Percentiles rank a stretch among this genome's conserved stretches.
phyloP scores from a whole-genome alignment of 2,797 vertebrate species.

The Danio jaintianensis region DNA sequence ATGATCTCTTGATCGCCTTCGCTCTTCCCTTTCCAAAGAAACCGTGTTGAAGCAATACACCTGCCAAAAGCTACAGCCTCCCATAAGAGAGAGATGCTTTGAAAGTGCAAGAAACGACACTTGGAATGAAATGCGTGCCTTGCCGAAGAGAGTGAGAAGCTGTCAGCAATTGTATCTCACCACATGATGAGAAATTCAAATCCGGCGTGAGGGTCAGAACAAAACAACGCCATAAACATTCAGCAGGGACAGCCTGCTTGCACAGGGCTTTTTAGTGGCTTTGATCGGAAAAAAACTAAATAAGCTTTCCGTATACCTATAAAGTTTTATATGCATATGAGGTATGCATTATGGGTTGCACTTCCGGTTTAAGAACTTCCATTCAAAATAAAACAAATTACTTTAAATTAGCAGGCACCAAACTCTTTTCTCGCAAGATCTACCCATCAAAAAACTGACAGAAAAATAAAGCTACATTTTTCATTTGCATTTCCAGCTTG shows the following conservation, averaged over 20 bases:
- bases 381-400: too few relatives aligned
- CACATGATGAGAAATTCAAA: slow-evolving; percentile 46
- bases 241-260: background rate
- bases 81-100: slow-evolving; percentile 30
- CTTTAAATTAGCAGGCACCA: too few relatives aligned
- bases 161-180: slow-evolving; percentile 17
- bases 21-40: slow-evolving; percentile 14
- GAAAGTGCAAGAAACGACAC: slow-evolving; percentile 30
- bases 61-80: slow-evolving; percentile 38
- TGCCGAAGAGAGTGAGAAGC: slow-evolving; percentile 20
- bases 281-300: background rate
- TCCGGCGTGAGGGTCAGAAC: background rate
- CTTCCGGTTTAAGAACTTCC: too few relatives aligned
- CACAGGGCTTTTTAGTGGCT: background rate
- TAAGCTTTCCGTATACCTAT: background rate
- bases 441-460: too few relatives aligned
- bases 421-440: too few relatives aligned
- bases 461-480: too few relatives aligned
- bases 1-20: slow-evolving; percentile 46
- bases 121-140: background rate
- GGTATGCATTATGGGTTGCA: too few relatives aligned
- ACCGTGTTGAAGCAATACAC: slow-evolving; percentile 35
- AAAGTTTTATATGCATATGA: too few relatives aligned
- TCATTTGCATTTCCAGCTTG: too few relatives aligned
- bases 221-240: slow-evolving; percentile 16